phyloP scores from a whole-genome alignment of 2,797 vertebrate genomes.

The Loris lydekkerianus region DNA sequence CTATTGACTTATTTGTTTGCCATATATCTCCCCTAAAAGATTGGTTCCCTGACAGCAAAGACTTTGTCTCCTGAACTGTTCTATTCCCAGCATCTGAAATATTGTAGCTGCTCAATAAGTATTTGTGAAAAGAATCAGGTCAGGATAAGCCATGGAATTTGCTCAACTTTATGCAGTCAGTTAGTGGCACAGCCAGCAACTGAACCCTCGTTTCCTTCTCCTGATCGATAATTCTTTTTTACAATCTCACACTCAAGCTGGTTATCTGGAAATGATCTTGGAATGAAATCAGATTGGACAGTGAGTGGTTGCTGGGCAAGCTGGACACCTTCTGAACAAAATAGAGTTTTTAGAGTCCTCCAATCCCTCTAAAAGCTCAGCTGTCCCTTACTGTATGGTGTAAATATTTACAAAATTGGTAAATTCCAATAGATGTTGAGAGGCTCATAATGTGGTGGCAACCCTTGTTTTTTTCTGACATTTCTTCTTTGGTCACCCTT shows the following conservation, averaged over 20 bases:
- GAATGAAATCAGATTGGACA: slow-evolving; percentile 38
- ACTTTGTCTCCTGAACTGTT: neutral
- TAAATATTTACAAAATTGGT: slow-evolving; percentile 7
- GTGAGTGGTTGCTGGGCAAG: neutral
- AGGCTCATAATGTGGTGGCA: neutral
- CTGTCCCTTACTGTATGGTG: neutral
- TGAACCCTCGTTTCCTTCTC: neutral
- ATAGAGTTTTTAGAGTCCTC: neutral
- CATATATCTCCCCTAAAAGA: neutral
- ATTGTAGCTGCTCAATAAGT: neutral
- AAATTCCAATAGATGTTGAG: neutral
- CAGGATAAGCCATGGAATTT: neutral
- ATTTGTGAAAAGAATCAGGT: neutral
- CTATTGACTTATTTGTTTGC: neutral
- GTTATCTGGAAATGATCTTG: slow-evolving; percentile 21
- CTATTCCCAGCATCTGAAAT: neutral
- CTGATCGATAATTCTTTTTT: neutral
- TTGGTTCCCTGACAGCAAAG: neutral
- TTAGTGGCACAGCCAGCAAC: neutral
- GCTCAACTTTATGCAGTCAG: neutral
- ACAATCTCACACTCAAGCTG: neutral
- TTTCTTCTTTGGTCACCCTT: slow-evolving; percentile 47
- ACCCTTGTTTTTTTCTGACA: neutral
- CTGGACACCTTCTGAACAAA: neutral
- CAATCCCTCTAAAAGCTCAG: neutral